Evolutionary conservation across 2,797 vertebrate genomes (phyloP).

Genomic region (Picus viridis): DNA sequence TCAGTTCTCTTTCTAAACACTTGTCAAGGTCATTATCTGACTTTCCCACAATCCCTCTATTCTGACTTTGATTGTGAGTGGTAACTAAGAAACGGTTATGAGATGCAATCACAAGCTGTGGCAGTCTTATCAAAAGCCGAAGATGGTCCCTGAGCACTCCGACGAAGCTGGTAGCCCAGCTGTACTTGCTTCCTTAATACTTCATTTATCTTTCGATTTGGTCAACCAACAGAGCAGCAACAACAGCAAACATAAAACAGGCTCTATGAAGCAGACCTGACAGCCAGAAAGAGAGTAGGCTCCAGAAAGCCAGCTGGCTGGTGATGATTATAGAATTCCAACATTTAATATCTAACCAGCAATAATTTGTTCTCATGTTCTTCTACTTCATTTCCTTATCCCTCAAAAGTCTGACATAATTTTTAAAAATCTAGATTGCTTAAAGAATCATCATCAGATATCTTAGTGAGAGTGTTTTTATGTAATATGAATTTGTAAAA

Average conservation of each 20-base stretch:
- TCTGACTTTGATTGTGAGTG: slow-evolving; percentile 47
- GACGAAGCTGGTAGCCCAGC: slow-evolving; percentile 47
- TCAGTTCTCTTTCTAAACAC: slow-evolving; percentile 31
- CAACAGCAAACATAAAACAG: slow-evolving; percentile 9
- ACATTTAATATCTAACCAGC: neutral
- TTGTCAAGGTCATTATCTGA: slow-evolving; percentile 70
- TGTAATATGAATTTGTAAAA: neutral
- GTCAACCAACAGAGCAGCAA: slow-evolving; percentile 5
- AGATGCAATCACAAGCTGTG: slow-evolving; percentile 56
- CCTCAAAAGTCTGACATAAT: neutral
- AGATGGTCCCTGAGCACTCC: neutral
- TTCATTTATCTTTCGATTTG: slow-evolving; percentile 42
- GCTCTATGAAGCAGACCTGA: neutral
- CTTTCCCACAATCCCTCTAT: slow-evolving; percentile 38
- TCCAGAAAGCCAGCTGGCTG: neutral
- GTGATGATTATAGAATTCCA: neutral
- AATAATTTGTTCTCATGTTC: neutral
- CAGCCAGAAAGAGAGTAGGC: neutral
- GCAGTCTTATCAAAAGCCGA: slow-evolving; percentile 49
- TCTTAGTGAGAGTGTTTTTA: neutral
- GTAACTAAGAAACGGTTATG: slow-evolving; percentile 62
- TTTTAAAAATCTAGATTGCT: neutral
- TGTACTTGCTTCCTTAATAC: slow-evolving; percentile 34
- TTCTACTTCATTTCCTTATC: neutral
- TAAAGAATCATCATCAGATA: neutral